Evolutionary conservation across 92 coral and sea anemone species (phyloP).

Genomic region (Epizoanthus stellaris): DNA sequence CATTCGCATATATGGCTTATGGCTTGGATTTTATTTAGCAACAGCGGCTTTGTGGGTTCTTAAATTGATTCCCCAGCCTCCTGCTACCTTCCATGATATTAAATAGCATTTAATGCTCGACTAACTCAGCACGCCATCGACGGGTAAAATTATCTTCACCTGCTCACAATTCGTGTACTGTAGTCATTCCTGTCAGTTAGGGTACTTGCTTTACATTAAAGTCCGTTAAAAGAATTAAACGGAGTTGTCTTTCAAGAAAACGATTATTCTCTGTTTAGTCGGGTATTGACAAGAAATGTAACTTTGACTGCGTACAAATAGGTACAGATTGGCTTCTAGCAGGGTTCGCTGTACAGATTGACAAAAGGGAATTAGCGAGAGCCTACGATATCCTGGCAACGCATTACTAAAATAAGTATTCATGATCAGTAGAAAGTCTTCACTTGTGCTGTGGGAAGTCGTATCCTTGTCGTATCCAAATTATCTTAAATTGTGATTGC

Average conservation of each 20-base stretch:
- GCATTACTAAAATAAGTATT: background rate
- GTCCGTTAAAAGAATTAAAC: background rate
- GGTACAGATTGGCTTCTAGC: background rate
- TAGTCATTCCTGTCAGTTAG: background rate
- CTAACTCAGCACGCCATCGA: conserved; percentile 7
- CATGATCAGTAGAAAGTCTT: too few species aligned
- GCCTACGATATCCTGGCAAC: background rate
- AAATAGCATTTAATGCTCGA: conserved; percentile 3
- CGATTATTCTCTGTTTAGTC: conserved; percentile 3
- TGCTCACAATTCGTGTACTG: background rate
- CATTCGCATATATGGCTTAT: background rate
- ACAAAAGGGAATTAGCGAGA: background rate
- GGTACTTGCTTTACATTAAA: background rate
- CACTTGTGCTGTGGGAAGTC: too few species aligned
- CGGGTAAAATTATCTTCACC: background rate
- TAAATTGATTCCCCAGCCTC: background rate
- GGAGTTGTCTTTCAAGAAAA: background rate
- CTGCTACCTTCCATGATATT: background rate
- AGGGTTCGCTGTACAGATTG: background rate
- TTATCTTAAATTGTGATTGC: too few species aligned
- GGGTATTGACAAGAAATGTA: too few species aligned
- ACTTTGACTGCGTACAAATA: background rate
- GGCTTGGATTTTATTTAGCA: background rate
- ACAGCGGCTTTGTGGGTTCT: conserved; percentile 5
- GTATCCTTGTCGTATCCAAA: too few species aligned